A percentile compares a stretch with the other conserved stretches of the same genome.
Evolutionary conservation across 2,113 vertebrate species (phyloP).

Genomic region (Verasper variegatus): DNA sequence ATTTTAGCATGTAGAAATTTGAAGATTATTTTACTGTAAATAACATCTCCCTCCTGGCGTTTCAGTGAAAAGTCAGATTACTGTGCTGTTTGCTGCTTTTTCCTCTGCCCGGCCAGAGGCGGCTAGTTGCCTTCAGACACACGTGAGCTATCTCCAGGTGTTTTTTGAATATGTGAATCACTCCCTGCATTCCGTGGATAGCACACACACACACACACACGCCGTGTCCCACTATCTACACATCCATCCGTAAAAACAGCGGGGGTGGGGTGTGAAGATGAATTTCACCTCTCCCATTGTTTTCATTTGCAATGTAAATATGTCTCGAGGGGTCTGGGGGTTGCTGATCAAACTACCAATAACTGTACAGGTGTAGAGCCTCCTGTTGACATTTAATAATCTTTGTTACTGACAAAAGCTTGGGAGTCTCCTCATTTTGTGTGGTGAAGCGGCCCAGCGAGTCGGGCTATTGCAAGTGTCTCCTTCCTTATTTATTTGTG

Average conservation of each 20-base stretch:
- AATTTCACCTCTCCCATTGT: constrained; percentile 38
- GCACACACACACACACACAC: too few species aligned
- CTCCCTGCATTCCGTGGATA: constrained; percentile 26
- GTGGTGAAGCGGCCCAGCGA: constrained; percentile 67
- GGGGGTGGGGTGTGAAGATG: constrained; percentile 9
- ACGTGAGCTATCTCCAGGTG: constrained; percentile 57
- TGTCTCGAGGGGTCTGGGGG: constrained; percentile 6
- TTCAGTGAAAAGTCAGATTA: constrained; percentile 49
- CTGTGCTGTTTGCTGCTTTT: constrained; percentile 65
- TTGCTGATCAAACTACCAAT: constrained; percentile 65
- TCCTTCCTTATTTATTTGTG: constrained; percentile 88
- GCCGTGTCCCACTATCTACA: constrained; percentile 16
- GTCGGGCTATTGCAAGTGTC: constrained; percentile 78
- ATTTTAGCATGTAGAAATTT: constrained; percentile 37
- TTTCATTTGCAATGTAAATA: constrained; percentile 58
- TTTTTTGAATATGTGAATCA: constrained; percentile 66
- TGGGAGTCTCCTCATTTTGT: constrained; percentile 39
- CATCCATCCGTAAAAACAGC: constrained; percentile 22
- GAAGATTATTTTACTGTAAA: neutral
- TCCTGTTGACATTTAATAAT: constrained; percentile 75
- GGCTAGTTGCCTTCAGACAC: constrained; percentile 74
- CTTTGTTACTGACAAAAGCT: constrained; percentile 58
- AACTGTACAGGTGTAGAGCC: constrained; percentile 74
- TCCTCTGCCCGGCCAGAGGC: constrained; percentile 61
- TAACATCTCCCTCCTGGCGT: constrained; percentile 9